Evolutionary conservation across 2,113 vertebrate species (phyloP).

Genomic region (Phaethon lepturus): DNA sequence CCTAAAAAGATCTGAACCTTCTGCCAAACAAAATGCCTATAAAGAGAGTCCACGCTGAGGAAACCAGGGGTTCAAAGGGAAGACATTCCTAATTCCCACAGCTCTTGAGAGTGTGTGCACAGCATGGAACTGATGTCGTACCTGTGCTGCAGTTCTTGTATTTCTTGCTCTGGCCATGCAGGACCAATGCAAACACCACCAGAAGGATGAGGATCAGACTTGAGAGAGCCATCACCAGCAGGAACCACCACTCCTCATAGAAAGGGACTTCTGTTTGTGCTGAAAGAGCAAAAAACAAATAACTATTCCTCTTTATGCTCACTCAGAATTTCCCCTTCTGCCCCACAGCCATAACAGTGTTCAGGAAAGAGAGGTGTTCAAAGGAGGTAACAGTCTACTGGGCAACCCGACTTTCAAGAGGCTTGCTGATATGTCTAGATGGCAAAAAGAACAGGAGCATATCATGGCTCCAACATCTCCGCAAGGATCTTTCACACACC

Average conservation of each 20-base stretch:
- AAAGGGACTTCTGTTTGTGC: slow-evolving; percentile 88
- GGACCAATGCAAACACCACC: slow-evolving; percentile 86
- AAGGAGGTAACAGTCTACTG: neutral
- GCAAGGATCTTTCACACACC: neutral
- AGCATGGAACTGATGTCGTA: neutral
- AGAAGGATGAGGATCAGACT: slow-evolving; percentile 90
- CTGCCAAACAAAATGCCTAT: neutral
- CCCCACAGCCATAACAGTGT: fast-evolving
- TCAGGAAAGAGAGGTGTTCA: neutral
- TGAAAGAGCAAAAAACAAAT: slow-evolving; percentile 42
- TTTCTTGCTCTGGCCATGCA: slow-evolving; percentile 89
- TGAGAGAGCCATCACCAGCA: slow-evolving; percentile 91
- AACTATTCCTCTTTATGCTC: neutral
- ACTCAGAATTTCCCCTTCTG: neutral
- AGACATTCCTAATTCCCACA: neutral
- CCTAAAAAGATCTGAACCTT: neutral
- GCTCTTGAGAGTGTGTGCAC: neutral
- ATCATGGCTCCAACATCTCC: neutral
- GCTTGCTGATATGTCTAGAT: neutral
- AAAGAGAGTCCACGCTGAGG: neutral
- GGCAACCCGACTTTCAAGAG: neutral
- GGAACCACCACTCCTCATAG: slow-evolving; percentile 98
- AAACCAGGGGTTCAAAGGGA: neutral
- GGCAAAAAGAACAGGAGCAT: neutral
- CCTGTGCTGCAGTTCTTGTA: slow-evolving; percentile 88